Evolutionary conservation across 2,113 vertebrate species (phyloP).

Genomic region (Gymnocephalus cernua): DNA sequence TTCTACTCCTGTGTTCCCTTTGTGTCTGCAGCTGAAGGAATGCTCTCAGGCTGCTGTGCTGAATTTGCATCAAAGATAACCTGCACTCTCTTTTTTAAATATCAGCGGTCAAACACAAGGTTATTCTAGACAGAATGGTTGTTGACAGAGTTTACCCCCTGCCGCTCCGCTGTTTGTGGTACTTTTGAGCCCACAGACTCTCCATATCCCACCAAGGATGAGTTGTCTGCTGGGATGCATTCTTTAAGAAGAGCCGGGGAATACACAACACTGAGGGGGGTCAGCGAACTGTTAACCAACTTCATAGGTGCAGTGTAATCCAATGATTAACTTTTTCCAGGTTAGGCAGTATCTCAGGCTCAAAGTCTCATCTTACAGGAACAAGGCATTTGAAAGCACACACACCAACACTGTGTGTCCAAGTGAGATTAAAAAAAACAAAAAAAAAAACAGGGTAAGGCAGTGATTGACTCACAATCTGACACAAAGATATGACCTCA

Average conservation of each 20-base stretch:
- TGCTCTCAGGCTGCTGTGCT: constrained; percentile 13
- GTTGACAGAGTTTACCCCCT: constrained; percentile 39
- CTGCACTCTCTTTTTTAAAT: not conserved
- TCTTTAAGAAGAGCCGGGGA: constrained; percentile 6
- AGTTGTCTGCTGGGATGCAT: constrained; percentile 41
- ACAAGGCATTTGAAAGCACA: not conserved
- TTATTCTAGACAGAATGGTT: constrained; percentile 4
- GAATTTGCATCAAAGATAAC: constrained; percentile 25
- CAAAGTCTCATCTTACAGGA: constrained; percentile 42
- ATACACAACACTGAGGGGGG: constrained; percentile 47
- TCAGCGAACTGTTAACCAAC: not conserved
- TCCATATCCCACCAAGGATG: constrained; percentile 24
- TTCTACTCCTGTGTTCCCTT: not conserved
- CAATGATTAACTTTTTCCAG: constrained; percentile 52
- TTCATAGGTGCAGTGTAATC: not conserved
- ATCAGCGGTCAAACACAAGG: not conserved
- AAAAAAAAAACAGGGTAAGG: constrained; percentile 55
- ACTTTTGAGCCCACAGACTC: constrained; percentile 10
- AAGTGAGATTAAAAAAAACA: constrained; percentile 63
- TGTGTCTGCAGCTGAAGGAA: constrained; percentile 21
- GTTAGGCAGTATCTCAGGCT: constrained; percentile 1
- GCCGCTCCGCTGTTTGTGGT: constrained; percentile 21
- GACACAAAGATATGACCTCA: constrained; percentile 46
- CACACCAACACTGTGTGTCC: constrained; percentile 9
- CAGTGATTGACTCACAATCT: constrained; percentile 66